Evolutionary conservation across 2,113 vertebrate genomes (phyloP).

Genomic region (Saccopteryx leptura): DNA sequence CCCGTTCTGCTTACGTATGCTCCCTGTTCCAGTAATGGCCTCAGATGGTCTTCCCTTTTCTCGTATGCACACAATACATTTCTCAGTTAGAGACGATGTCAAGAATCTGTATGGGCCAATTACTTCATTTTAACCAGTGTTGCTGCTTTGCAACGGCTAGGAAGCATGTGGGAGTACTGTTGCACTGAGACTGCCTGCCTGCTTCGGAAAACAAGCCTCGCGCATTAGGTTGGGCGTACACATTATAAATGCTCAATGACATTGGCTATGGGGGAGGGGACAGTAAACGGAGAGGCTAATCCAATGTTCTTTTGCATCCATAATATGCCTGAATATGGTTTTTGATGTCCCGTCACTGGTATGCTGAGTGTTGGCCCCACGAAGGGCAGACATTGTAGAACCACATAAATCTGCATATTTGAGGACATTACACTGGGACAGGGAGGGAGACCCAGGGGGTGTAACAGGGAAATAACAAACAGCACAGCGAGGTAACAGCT

Average conservation of each 20-base stretch:
- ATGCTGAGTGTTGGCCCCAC: not conserved
- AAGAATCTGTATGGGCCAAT: not conserved
- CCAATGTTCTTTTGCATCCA: not conserved
- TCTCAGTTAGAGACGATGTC: not conserved
- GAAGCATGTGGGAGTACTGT: accelerated
- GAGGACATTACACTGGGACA: not conserved
- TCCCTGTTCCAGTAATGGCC: accelerated
- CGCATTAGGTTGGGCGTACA: not conserved
- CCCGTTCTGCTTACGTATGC: accelerated
- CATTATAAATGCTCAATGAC: not conserved
- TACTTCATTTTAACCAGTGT: not conserved
- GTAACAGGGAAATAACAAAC: not conserved
- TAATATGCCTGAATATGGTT: not conserved
- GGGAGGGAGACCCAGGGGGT: not conserved
- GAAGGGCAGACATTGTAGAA: not conserved
- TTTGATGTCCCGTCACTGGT: not conserved
- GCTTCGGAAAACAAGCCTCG: not conserved
- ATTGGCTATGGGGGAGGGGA: not conserved
- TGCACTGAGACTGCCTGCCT: not conserved
- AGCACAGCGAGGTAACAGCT: not conserved
- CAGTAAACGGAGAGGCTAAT: not conserved
- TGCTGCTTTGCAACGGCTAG: not conserved
- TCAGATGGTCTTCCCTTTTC: too few relatives aligned
- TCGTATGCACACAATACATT: accelerated
- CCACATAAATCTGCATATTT: not conserved